A percentile compares a stretch with the other conserved stretches of the same genome.
These are phyloP conservation scores for Cherax destructor DNA, from an alignment of 1,140 invertebrate species.

Conservation along the genomic window DNA sequence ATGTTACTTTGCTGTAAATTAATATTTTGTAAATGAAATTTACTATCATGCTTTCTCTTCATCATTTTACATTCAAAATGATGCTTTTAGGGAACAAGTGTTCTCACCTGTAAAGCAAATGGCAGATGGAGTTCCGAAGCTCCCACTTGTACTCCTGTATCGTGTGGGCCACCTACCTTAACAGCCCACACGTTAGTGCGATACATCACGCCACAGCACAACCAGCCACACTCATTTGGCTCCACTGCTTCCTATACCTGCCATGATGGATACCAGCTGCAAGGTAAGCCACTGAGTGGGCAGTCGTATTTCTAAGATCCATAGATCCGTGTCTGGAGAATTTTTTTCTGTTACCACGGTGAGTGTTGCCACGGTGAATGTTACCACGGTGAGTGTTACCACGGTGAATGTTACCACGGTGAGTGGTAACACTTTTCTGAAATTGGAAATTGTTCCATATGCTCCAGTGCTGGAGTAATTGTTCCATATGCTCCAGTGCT, in stretches of 20 bases:
- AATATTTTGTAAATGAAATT: too few species aligned
- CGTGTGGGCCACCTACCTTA: slow-evolving; percentile 17
- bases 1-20: too few species aligned
- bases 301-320: too few species aligned
- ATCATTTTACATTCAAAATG: background rate
- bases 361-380: too few species aligned
- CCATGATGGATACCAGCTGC: slow-evolving; percentile 26
- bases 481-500: too few species aligned
- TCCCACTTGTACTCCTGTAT: slow-evolving; percentile 38
- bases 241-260: slow-evolving; percentile 42
- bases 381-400: too few species aligned
- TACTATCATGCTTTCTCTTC: background rate
- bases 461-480: too few species aligned
- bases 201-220: slow-evolving; percentile 35
- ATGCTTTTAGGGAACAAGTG: slow-evolving; percentile 18
- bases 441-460: too few species aligned
- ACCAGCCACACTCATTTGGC: slow-evolving; percentile 19
- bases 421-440: too few species aligned
- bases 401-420: too few species aligned
- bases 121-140: slow-evolving; percentile 40
- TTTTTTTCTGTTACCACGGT: too few species aligned
- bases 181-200: background rate
- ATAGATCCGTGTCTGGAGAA: too few species aligned
- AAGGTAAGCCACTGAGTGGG: background rate
- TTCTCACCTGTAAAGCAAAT: slow-evolving; percentile 32